Base-by-base conservation (phyloP, 2,888 invertebrate species). In the Pammene aurita region DNA sequence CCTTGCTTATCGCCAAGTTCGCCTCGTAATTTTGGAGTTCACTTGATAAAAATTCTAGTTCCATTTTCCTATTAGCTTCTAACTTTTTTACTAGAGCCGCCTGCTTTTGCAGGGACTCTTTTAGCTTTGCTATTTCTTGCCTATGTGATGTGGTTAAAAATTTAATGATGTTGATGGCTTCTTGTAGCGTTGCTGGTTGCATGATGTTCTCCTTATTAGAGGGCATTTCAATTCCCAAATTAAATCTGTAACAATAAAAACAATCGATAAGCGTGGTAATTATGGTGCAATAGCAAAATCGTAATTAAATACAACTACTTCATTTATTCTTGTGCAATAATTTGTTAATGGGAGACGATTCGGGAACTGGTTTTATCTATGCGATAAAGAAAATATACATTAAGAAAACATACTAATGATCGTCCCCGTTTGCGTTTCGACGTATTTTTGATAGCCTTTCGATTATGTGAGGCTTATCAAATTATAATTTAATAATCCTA, bases 11-110 rank as follows among this genome's bases (percentile, higher is more conserved):
- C 10, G 88, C 84, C 77, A 92, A 84, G 75, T 85, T 89, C n/a
- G 86, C 75, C 86, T 92, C 92, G 76, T 92, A 92, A 79, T 89
- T 91, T 71, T 87, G 87, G 68, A 92, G 82, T 84, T 92, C 92
- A 58, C 80, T 82, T 5, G 91, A 89, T 72, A 92, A 78, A 74
- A 88, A 92, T 78, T 90, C 92, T 71, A 92, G 81, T 83, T 92
- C 92, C 71, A 84, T 88, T 76, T 89, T 89, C 73, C 92, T 85
- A 68, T 84, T 92, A 55, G 81, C 77, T 84, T 92, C 91, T 76
- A 92, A 81, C 77, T 89, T 90, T 77, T 88, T 92, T 76, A 91
- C 86, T 69, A 85, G 78, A 65, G 87, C 87, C 7, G 86, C 78
- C 76, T 92, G 92, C 81, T 90, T 92, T 18, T 82, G 76, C 70